A percentile compares a stretch with the other conserved stretches of the same genome.
phyloP scores from a whole-genome alignment of 2,113 vertebrate species.

The Pedionomus torquatus region DNA sequence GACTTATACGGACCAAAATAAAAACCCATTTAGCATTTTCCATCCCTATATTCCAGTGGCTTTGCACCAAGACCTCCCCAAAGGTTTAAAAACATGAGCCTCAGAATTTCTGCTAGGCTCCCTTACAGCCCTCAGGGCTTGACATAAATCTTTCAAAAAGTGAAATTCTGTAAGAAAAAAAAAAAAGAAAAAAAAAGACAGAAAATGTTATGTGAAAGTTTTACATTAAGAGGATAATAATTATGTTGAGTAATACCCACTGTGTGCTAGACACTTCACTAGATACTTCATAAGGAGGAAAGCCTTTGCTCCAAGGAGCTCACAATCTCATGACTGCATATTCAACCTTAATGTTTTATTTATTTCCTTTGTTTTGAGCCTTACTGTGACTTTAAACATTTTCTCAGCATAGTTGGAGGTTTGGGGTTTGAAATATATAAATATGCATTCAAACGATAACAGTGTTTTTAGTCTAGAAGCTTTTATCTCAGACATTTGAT shows the following conservation, averaged over 20 bases:
- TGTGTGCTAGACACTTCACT: not conserved
- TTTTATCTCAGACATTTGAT: constrained; percentile 63
- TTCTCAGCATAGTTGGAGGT: not conserved
- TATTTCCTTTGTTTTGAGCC: constrained; percentile 43
- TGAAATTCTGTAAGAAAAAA: not conserved
- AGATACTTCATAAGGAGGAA: not conserved
- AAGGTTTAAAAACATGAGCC: not conserved
- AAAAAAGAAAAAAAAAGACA: not conserved
- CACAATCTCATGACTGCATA: not conserved
- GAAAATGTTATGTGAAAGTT: not conserved
- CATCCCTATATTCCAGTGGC: not conserved
- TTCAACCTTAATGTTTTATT: constrained; percentile 38
- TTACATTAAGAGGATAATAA: constrained; percentile 12
- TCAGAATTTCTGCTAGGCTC: not conserved
- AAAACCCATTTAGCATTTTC: not conserved
- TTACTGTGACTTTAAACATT: not conserved
- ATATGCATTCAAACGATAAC: constrained; percentile 35
- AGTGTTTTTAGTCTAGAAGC: constrained; percentile 45
- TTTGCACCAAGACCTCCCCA: not conserved
- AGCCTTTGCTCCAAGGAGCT: constrained; percentile 9
- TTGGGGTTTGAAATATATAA: not conserved
- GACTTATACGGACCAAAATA: not conserved
- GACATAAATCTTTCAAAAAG: not conserved
- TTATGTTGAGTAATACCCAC: not conserved
- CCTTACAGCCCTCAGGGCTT: not conserved